Percentiles rank a stretch among this genome's conserved stretches.
These are phyloP conservation scores for Megalops cyprinoides DNA, from an alignment of 2,797 vertebrate genomes.

Conservation along the genomic window DNA sequence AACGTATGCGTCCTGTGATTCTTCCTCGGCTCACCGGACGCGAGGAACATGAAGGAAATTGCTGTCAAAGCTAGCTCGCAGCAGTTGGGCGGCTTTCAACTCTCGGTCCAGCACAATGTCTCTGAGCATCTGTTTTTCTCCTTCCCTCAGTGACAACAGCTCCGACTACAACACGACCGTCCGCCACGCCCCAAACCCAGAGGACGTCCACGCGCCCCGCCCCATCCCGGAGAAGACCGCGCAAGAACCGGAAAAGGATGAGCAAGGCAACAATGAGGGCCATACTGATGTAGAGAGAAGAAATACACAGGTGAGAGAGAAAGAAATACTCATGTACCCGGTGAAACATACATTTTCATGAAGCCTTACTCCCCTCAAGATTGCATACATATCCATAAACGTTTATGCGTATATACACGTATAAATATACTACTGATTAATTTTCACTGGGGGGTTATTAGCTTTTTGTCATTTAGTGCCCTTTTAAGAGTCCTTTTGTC, in stretches of 20 bases:
- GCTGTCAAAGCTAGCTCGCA: constrained; percentile 44
- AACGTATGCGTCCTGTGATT: constrained; percentile 58
- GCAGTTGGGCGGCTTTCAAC: constrained; percentile 35
- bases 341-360: too few relatives aligned
- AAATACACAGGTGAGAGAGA: not conserved
- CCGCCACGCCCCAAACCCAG: constrained; percentile 18
- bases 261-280: constrained; percentile 75
- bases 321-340: not conserved
- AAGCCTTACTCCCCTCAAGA: too few relatives aligned
- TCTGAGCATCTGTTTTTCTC: not conserved
- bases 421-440: too few relatives aligned
- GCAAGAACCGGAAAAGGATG: constrained; percentile 68
- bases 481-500: too few relatives aligned
- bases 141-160: constrained; percentile 40
- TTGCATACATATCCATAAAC: too few relatives aligned
- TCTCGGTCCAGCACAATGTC: constrained; percentile 8
- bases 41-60: constrained; percentile 34
- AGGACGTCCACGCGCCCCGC: constrained; percentile 52
- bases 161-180: constrained; percentile 17
- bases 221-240: constrained; percentile 58
- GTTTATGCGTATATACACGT: too few relatives aligned
- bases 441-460: too few relatives aligned
- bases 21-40: constrained; percentile 38
- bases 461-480: too few relatives aligned
- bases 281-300: constrained; percentile 71